Evolutionary conservation across 2,113 vertebrate genomes (phyloP).

Genomic region (Oceanites oceanicus): DNA sequence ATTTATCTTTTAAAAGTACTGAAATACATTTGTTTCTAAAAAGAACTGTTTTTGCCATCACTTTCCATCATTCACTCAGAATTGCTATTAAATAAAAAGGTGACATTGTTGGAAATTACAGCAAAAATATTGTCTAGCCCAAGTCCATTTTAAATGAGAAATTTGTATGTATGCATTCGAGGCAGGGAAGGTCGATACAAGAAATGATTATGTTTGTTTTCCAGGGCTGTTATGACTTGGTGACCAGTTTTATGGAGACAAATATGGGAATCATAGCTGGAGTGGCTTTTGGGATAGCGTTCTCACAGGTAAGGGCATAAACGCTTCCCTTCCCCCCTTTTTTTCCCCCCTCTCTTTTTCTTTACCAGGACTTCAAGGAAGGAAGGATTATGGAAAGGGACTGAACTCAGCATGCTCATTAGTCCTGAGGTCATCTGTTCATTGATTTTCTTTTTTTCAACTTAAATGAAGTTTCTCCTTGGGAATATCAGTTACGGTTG

Average conservation of each 20-base stretch:
- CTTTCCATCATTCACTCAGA: not conserved
- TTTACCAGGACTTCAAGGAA: slow-evolving; percentile 32
- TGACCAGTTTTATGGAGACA: slow-evolving; percentile 93
- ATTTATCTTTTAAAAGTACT: not conserved
- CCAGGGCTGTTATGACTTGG: slow-evolving; percentile 94
- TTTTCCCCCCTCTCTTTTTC: not conserved
- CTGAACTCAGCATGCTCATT: slow-evolving; percentile 65
- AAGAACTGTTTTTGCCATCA: not conserved
- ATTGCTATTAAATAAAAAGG: not conserved
- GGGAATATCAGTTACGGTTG: slow-evolving; percentile 77
- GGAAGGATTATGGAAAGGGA: slow-evolving; percentile 60
- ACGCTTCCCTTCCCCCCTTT: not conserved
- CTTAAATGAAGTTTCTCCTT: slow-evolving; percentile 78
- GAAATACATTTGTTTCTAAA: not conserved
- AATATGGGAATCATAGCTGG: slow-evolving; percentile 98
- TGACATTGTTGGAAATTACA: not conserved
- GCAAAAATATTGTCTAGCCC: not conserved
- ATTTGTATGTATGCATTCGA: not conserved
- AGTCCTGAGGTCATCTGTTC: slow-evolving; percentile 77
- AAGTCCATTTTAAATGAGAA: not conserved
- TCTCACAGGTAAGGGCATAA: slow-evolving; percentile 88
- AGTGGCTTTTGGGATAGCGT: slow-evolving; percentile 94
- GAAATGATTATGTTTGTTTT: slow-evolving; percentile 15
- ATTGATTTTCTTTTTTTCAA: slow-evolving; percentile 80
- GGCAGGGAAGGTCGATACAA: not conserved